A percentile compares a stretch with the other conserved stretches of the same genome.
These are phyloP conservation scores for Neoarius graeffei DNA, from an alignment of 2,113 vertebrate genomes.

Conservation along the genomic window DNA sequence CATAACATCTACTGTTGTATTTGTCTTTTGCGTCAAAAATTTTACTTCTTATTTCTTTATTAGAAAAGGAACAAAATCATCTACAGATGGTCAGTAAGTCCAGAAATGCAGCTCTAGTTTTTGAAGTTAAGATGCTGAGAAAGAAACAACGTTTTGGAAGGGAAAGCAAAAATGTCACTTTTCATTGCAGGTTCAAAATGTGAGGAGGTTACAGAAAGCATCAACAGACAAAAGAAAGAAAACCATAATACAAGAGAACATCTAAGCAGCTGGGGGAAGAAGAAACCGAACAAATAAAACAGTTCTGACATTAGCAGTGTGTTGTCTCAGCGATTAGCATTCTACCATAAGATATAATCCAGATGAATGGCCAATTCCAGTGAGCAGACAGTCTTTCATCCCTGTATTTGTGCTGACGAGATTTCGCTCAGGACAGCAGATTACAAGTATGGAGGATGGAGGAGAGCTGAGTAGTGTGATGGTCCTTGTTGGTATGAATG, in stretches of 20 bases:
- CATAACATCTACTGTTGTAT: slow-evolving; percentile 74
- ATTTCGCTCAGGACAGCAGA: slow-evolving; percentile 10
- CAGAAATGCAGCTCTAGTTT: slow-evolving; percentile 54
- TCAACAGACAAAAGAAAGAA: slow-evolving; percentile 53
- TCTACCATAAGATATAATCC: slow-evolving; percentile 34
- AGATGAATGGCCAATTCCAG: slow-evolving; percentile 14
- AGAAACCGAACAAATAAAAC: slow-evolving; percentile 31
- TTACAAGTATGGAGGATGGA: not conserved
- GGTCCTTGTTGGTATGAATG: slow-evolving; percentile 38
- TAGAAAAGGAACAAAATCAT: slow-evolving; percentile 55
- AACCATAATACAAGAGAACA: slow-evolving; percentile 23
- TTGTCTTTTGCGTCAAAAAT: slow-evolving; percentile 66
- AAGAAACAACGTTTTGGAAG: slow-evolving; percentile 24
- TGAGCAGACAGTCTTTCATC: slow-evolving; percentile 27
- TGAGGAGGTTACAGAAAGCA: slow-evolving; percentile 62
- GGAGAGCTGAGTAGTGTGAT: slow-evolving; percentile 27
- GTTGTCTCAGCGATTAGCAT: slow-evolving; percentile 23
- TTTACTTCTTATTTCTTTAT: slow-evolving; percentile 52
- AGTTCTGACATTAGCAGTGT: slow-evolving; percentile 21
- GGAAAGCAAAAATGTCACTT: slow-evolving; percentile 36
- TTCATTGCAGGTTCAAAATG: slow-evolving; percentile 58
- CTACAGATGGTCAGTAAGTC: slow-evolving; percentile 56
- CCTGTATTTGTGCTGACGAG: slow-evolving; percentile 13
- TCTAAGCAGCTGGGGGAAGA: slow-evolving; percentile 13
- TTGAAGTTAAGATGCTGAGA: slow-evolving; percentile 43